Conservation (phyloP, 2,888 invertebrate genomes). For the Endotricha flammealis region DNA sequence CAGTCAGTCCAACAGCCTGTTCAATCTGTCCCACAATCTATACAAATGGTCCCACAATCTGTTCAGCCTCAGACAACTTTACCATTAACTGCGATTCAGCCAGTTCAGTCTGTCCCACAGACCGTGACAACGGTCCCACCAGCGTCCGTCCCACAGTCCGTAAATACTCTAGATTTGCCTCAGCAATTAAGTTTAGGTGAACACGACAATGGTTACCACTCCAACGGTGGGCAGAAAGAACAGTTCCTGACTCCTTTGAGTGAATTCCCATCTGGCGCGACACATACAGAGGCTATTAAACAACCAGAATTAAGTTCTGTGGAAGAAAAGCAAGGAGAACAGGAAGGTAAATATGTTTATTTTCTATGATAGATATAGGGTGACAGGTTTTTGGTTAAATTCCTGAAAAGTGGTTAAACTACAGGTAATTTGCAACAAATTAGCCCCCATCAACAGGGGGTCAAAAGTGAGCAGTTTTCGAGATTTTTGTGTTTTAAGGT, state of each 20-base stretch:
- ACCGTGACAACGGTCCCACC: constrained; percentile 20
- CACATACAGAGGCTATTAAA: constrained; percentile 46
- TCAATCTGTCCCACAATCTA: constrained; percentile 19
- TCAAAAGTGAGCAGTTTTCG: too few relatives aligned
- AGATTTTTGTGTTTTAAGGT: too few relatives aligned
- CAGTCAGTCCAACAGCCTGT: constrained; percentile 21
- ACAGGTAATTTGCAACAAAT: too few relatives aligned
- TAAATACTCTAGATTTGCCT: constrained; percentile 33
- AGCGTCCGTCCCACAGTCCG: constrained; percentile 20
- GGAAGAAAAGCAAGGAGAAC: constrained; percentile 57
- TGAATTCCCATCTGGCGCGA: constrained; percentile 54
- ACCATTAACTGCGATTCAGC: too few relatives aligned
- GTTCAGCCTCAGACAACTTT: constrained; percentile 19
- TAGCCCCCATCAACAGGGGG: too few relatives aligned
- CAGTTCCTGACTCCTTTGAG: constrained; percentile 69
- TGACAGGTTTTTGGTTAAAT: too few relatives aligned
- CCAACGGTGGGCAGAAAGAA: constrained; percentile 52
- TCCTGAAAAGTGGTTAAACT: too few relatives aligned
- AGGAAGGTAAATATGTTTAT: too few relatives aligned
- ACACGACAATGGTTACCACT: constrained; percentile 44
- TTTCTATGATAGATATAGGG: too few relatives aligned
- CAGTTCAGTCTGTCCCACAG: constrained; percentile 25
- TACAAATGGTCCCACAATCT: constrained; percentile 20
- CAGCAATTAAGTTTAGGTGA: constrained; percentile 53
- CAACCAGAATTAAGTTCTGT: constrained; percentile 62